Base-by-base conservation (phyloP, 1,140 invertebrate genomes). In the Delia radicum region DNA sequence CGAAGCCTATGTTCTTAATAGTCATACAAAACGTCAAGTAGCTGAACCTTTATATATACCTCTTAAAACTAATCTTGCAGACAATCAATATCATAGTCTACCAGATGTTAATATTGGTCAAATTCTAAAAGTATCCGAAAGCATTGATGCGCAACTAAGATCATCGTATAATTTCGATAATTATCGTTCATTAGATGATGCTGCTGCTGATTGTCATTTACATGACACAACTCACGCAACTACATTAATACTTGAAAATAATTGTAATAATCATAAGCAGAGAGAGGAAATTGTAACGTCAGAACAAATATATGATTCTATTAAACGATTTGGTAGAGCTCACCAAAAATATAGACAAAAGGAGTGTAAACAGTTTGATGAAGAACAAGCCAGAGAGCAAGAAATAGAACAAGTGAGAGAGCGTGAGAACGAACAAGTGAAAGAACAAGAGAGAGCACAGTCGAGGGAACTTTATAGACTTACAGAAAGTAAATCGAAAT, bases 31-130 rank as follows among this genome's bases (percentile, higher is more conserved):
- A 29, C 75, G 55, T 10, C 65, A 69, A 37, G 65, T 69, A 0
- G 65, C 65, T 5, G 65, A 69, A 33, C 65, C 75, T 29, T 6
- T 73, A 13, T 73, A 29, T 27, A 33, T 76, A 29, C 12, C 77
- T 18, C 72, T 79, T 28, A 83, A 84, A 74, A 78, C 81, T 33
- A 83, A 83, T 79, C 78, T 83, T 5, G 48, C 61, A 71, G 90
- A 91, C 85, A 92, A 91, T 84, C 90, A 91, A 81, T 92, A 91
- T 78, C 90, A 91, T 81, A 92, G 91, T 5, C 82, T 92, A 74
- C 91, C 91, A 8, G 91, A 92, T 83, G 90, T 91, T 31, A 90
- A 90, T 65, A 90, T 91, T 33, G 89, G 90, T 72, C 91, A 90
- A 80, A 91, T 89, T 78, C 88, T 92, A 29, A 89, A 89, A 78